phyloP scores from a whole-genome alignment of 2,113 vertebrate genomes.

The Rhinopithecus roxellana region DNA sequence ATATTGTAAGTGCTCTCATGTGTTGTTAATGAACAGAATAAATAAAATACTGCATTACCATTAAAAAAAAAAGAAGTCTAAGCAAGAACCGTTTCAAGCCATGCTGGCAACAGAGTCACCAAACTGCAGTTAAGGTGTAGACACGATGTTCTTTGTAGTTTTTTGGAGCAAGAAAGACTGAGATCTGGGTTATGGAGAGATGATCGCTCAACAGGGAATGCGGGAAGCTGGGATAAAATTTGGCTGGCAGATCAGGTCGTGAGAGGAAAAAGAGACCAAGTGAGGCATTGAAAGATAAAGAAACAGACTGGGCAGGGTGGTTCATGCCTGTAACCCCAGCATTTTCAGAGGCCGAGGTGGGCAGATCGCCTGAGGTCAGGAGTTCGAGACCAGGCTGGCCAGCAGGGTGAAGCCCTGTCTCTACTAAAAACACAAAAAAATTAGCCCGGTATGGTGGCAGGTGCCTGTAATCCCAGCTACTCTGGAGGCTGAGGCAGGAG shows the following conservation, averaged over 20 bases:
- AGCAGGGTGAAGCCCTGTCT: too few relatives aligned
- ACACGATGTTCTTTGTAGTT: not conserved
- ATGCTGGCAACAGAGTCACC: not conserved
- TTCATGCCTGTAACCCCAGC: too few relatives aligned
- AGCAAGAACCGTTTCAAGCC: conserved; percentile 25
- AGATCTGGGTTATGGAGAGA: not conserved
- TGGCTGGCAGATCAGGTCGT: not conserved
- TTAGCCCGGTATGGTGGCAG: too few relatives aligned
- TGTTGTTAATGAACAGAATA: not conserved
- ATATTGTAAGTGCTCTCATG: not conserved
- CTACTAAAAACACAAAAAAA: too few relatives aligned
- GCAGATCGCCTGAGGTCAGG: too few relatives aligned
- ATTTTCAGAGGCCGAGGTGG: too few relatives aligned
- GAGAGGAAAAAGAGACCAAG: not conserved
- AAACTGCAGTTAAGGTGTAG: not conserved
- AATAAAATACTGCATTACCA: not conserved
- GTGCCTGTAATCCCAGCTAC: too few relatives aligned
- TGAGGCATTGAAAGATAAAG: not conserved
- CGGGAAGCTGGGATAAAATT: not conserved
- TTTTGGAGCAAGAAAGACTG: not conserved
- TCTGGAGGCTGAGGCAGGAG: too few relatives aligned
- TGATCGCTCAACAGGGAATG: not conserved
- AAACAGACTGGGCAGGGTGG: too few relatives aligned
- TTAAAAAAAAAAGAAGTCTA: not conserved
- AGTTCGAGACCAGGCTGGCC: too few relatives aligned